phyloP scores from a whole-genome alignment of 2,797 vertebrate genomes.

The Gobio occitaniae region DNA sequence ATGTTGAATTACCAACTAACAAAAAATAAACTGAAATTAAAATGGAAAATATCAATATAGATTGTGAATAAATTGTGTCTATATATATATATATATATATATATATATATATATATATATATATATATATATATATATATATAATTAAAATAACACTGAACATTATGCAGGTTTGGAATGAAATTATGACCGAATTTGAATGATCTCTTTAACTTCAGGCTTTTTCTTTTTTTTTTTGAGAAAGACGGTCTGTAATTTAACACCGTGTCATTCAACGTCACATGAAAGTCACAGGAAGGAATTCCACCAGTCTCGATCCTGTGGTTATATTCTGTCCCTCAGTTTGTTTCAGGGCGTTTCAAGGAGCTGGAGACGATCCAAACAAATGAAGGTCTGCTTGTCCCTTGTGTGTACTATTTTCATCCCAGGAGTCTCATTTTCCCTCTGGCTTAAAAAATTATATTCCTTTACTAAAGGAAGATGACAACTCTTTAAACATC shows the following conservation, averaged over 20 bases:
- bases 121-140: no score
- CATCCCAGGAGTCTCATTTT: slow-evolving; percentile 43
- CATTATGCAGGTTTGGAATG: background rate
- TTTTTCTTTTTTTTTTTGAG: background rate
- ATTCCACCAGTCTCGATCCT: background rate
- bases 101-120: no score
- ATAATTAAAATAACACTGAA: no score
- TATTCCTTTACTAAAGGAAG: slow-evolving; percentile 44
- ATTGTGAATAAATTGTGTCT: no score
- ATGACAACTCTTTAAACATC: slow-evolving; percentile 40
- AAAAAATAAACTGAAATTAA: no score
- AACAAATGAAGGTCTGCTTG: slow-evolving; percentile 45
- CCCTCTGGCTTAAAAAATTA: slow-evolving; percentile 49
- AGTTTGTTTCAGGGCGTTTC: slow-evolving; percentile 3
- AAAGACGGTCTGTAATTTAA: background rate
- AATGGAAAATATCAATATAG: no score
- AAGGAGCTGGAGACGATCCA: slow-evolving; percentile 40
- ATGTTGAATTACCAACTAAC: no score
- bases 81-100: no score
- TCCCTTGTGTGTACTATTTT: slow-evolving; percentile 21
- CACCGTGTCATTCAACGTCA: background rate
- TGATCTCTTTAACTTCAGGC: background rate
- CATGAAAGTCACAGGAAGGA: slow-evolving; percentile 15
- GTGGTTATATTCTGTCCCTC: background rate
- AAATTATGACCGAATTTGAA: background rate